Conservation (phyloP, 2,888 invertebrate species). For the Ecliptopera silaceata region DNA sequence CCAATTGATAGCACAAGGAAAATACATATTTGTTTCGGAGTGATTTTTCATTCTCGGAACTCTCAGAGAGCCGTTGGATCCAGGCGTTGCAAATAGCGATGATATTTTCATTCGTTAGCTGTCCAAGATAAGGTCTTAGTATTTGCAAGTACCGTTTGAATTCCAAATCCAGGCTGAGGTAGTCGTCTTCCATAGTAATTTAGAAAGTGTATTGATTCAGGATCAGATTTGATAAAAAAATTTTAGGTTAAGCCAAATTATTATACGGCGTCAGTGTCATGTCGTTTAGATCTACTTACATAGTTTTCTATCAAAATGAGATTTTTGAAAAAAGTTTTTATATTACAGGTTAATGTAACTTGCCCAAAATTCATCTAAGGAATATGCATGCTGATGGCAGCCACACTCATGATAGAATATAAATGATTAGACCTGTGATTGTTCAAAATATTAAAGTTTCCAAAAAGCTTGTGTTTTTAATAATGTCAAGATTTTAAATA, state of each 20-base stretch:
- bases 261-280: not conserved
- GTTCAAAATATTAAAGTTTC: too few species aligned
- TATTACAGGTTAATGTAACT: too few species aligned
- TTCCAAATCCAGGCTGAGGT: slow-evolving; percentile 58
- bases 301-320: too few species aligned
- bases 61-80: slow-evolving; percentile 64
- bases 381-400: too few species aligned
- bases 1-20: slow-evolving; percentile 66
- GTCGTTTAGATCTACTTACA: too few species aligned
- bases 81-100: slow-evolving; percentile 66
- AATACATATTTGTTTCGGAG: slow-evolving; percentile 69
- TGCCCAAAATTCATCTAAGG: too few species aligned
- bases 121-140: slow-evolving; percentile 60
- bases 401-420: too few species aligned
- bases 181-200: slow-evolving; percentile 55
- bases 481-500: too few species aligned
- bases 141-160: slow-evolving; percentile 70
- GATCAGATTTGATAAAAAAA: not conserved
- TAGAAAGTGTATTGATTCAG: not conserved
- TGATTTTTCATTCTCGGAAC: slow-evolving; percentile 56
- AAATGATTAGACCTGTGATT: too few species aligned
- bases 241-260: not conserved
- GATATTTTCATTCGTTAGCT: slow-evolving; percentile 56
- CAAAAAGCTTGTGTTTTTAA: too few species aligned
- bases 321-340: too few species aligned